These are phyloP conservation scores for Dynastes tityus DNA, from an alignment of 2,888 invertebrate genomes.

Conservation along the genomic window DNA sequence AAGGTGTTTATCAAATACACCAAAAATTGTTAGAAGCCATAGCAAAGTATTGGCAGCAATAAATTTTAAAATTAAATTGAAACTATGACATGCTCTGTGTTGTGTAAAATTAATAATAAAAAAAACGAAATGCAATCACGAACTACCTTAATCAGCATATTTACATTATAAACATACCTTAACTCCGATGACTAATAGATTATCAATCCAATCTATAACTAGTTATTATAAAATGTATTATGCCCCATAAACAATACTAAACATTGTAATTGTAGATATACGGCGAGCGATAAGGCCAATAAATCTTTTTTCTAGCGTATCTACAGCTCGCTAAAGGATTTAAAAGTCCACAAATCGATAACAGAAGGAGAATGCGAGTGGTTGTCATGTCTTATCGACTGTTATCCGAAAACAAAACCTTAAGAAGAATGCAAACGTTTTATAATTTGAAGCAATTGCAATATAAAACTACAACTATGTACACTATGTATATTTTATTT, in stretches of 20 bases:
- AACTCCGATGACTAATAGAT: neutral
- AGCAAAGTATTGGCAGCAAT: no score
- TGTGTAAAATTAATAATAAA: no score
- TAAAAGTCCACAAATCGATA: neutral
- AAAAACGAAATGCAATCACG: no score
- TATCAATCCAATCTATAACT: neutral
- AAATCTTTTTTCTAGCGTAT: neutral
- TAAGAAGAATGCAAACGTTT: constrained; percentile 6
- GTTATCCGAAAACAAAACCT: constrained; percentile 8
- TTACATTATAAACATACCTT: neutral
- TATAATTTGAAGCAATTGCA: neutral
- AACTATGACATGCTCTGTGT: no score
- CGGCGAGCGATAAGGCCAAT: neutral
- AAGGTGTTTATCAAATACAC: no score
- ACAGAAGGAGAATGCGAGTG: neutral
- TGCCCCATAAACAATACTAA: neutral
- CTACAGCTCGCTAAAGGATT: neutral
- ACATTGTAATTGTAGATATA: constrained; percentile 2
- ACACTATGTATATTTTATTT: neutral
- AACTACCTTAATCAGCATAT: neutral
- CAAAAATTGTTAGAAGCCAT: no score
- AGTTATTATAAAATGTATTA: neutral
- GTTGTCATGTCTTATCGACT: constrained; percentile 26
- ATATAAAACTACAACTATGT: neutral
- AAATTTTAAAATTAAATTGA: no score